A percentile compares a stretch with the other conserved stretches of the same genome.
phyloP scores from a whole-genome alignment of 2,113 vertebrate species.

The Eidolon helvum region DNA sequence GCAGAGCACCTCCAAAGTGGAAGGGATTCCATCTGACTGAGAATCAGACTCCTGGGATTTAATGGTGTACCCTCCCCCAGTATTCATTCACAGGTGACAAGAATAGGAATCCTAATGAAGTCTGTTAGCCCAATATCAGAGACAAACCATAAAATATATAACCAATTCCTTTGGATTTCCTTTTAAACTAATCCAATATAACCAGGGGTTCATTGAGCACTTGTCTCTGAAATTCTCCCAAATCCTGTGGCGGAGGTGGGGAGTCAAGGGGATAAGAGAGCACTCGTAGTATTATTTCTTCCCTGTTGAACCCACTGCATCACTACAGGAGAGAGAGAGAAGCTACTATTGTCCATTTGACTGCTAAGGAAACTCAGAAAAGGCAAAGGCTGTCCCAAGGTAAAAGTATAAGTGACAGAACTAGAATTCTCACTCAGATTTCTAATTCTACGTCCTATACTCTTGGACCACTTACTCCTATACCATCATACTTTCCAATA shows the following conservation, averaged over 20 bases:
- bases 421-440: background rate
- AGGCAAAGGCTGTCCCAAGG: accelerated
- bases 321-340: background rate
- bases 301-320: background rate
- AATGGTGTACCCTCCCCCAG: accelerated
- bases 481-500: background rate
- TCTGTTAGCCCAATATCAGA: background rate
- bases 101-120: background rate
- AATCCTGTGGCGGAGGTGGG: background rate
- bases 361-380: background rate
- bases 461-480: background rate
- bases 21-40: background rate
- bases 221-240: background rate
- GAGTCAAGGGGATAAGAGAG: background rate
- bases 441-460: background rate
- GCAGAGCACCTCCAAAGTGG: background rate
- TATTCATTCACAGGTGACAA: background rate
- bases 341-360: background rate
- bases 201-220: background rate
- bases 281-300: background rate
- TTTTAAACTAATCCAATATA: background rate
- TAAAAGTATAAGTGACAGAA: background rate
- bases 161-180: background rate
- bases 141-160: background rate
- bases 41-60: background rate